A percentile compares a stretch with the other conserved stretches of the same genome.
These are phyloP conservation scores for Eupsilia transversa DNA, from an alignment of 2,888 invertebrate species.

Conservation along the genomic window DNA sequence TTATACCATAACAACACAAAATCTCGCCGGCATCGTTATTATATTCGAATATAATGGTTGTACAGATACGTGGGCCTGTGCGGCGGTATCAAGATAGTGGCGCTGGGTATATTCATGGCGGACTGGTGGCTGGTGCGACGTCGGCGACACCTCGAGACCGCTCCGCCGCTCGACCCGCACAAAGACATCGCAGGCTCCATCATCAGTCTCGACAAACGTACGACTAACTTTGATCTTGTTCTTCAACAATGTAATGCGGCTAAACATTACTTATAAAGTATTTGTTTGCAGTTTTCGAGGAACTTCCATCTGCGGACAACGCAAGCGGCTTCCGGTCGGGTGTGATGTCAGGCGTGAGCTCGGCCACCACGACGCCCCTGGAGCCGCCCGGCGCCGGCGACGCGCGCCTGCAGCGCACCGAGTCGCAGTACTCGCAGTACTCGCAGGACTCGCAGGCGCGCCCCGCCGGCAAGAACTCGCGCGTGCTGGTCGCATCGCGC, in stretches of 20 bases:
- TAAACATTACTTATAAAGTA: background rate
- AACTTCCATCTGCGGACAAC: constrained; percentile 91
- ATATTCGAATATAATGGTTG: background rate
- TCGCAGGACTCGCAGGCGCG: constrained; percentile 80
- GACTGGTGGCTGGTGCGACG: constrained; percentile 97
- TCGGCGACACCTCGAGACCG: constrained; percentile 92
- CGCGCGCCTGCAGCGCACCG: constrained; percentile 81
- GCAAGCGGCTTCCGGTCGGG: constrained; percentile 87
- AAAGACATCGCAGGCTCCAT: constrained; percentile 94
- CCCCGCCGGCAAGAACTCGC: constrained; percentile 76
- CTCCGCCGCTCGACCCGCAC: constrained; percentile 90
- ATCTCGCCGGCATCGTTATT: background rate
- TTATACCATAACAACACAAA: no score
- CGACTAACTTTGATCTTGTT: background rate
- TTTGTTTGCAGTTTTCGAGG: constrained; percentile 92
- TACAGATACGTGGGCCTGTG: constrained; percentile 96
- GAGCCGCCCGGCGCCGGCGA: constrained; percentile 70
- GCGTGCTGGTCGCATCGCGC: constrained; percentile 88
- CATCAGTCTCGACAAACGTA: constrained; percentile 96
- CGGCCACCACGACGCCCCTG: constrained; percentile 83
- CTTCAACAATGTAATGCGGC: background rate
- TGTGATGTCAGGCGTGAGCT: constrained; percentile 83
- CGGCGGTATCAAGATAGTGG: constrained; percentile 96
- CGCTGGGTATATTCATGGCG: constrained; percentile 95
- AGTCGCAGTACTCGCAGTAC: constrained; percentile 86